Evolutionary conservation across 64 coral and sea anemone species (phyloP), one percentile per base, ranked within the genome.

Genomic region (Acropora yongei): DNA sequence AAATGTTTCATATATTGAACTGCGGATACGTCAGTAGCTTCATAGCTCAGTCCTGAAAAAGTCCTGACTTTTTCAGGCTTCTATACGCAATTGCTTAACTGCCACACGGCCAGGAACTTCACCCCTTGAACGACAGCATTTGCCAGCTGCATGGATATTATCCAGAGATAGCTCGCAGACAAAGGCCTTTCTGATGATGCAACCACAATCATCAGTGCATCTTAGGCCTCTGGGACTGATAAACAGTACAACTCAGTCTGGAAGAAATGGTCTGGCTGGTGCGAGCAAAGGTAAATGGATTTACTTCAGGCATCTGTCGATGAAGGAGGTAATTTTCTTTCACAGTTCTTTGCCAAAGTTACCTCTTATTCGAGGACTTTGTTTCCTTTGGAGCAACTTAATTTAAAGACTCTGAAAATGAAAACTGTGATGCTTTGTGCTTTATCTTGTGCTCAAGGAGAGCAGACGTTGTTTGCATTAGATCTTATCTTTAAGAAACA

Each of bases 391-490:
- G 87, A 87, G 60, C 87, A 93, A 79, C 82, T 93, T 65, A 90
- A 40, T 75, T 46, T 96, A 0, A 96, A 90, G 75, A 57, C 13
- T 73, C 43, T 93, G 41, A 93, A 87, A 72, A 86, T 96, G 46
- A 96, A 93, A 86, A 96, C 95, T 93, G 95, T 86, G 13, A 93
- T 96, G 87, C 87, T 90, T 88, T 96, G 95, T 96, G 90, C 95
- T 75, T 93, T 96, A 60, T 90, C 90, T 7, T 96, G 91, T 1
- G 91, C 80, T 72, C 91, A 93, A 82, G 72, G 87, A 90, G 80
- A 90, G 76, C 95, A 93, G 75, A 93, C 87, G 8, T 93, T 96
- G n/a, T 96, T 87, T 93, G 95, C 95, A 49, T 57, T 93, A 48
- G 95, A 96, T 90, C 51, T 96, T 3, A 93, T 87, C 57, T 80